Conservation (phyloP, 2,113 vertebrate species). For the Pampusana beccarii region DNA sequence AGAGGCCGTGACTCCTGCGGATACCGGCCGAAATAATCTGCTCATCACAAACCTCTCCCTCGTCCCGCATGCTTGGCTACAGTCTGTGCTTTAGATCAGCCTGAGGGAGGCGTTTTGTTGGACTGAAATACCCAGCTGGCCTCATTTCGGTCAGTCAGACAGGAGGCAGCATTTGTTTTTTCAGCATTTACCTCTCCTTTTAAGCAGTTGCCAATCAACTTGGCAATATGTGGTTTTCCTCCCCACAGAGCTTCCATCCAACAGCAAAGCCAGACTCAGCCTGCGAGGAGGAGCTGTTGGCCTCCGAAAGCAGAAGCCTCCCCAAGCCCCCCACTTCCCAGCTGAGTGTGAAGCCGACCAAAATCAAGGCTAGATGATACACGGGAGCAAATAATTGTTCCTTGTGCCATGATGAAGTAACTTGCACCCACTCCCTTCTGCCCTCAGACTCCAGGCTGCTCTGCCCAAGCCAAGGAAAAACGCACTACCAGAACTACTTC, state of each 20-base stretch:
- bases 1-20: background rate
- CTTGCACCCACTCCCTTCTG: accelerated
- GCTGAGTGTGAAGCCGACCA: background rate
- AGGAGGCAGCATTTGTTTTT: background rate
- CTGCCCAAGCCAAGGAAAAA: background rate
- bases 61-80: accelerated
- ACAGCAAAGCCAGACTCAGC: background rate
- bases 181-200: background rate
- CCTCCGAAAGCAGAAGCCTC: background rate
- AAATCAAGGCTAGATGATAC: background rate
- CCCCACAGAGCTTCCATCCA: background rate
- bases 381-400: background rate
- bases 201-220: background rate
- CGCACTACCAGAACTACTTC: background rate
- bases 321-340: background rate
- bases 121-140: background rate
- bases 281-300: background rate
- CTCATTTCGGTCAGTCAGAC: background rate
- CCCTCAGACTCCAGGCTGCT: background rate
- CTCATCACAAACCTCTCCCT: background rate
- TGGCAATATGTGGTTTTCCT: background rate
- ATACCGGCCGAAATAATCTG: background rate
- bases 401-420: background rate
- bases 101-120: background rate
- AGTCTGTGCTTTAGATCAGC: background rate